These are phyloP conservation scores for Leucoraja ocellata DNA, from an alignment of 2,797 vertebrate genomes.

Conservation along the genomic window DNA sequence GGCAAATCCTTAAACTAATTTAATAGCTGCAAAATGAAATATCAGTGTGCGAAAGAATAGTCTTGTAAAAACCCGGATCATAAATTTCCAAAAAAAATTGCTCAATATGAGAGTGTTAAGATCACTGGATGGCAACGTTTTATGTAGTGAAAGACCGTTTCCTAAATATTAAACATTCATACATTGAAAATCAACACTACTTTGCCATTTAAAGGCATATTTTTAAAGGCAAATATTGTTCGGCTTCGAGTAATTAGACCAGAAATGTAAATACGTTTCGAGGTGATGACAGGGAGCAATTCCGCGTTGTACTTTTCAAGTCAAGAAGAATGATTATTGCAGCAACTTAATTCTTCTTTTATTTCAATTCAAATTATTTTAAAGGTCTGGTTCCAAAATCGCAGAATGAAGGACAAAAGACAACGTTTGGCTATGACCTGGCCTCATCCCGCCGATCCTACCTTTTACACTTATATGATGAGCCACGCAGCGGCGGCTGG, in stretches of 20 bases:
- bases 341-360: neutral
- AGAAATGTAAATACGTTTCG: neutral
- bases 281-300: neutral
- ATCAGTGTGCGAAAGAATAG: neutral
- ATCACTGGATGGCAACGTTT: neutral
- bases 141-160: neutral
- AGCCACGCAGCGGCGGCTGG: conserved; percentile 93
- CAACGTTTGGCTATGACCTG: conserved; percentile 96
- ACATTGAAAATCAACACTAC: neutral
- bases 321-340: neutral
- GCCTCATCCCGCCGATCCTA: conserved; percentile 94
- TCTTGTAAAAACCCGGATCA: neutral
- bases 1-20: neutral
- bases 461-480: conserved; percentile 99
- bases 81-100: neutral
- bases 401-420: conserved; percentile 96
- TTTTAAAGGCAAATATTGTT: neutral
- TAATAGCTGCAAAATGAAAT: neutral
- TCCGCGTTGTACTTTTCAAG: neutral
- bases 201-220: neutral
- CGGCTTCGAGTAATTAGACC: neutral
- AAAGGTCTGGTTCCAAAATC: conserved; percentile 99
- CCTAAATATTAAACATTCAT: neutral
- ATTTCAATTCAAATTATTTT: neutral
- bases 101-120: neutral